Conservation (phyloP, 1,140 invertebrate species). For the Neomicropteryx cornuta region DNA sequence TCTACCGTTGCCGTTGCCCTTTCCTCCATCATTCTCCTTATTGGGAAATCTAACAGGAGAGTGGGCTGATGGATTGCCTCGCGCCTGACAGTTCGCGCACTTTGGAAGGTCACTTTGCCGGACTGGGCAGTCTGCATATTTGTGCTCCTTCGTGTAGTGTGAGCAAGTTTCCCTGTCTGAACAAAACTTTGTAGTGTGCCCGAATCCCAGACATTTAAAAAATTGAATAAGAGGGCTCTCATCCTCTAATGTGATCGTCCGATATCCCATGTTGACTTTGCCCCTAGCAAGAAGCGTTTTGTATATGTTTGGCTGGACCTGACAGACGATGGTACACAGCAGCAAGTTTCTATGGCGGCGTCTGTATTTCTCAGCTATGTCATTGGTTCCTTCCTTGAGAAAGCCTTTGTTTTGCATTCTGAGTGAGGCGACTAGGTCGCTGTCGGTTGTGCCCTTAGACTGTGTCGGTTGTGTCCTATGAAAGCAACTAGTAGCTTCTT, state of each 20-base stretch:
- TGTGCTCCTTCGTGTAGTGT: conserved; percentile 9
- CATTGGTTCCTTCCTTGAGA: conserved; percentile 2
- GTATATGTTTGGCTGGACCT: conserved; percentile 12
- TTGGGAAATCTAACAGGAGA: conserved; percentile 10
- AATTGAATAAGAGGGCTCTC: conserved; percentile 15
- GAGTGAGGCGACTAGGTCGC: conserved; percentile 7
- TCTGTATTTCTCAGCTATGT: conserved; percentile 10
- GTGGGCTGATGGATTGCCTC: neutral
- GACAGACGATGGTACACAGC: conserved; percentile 14
- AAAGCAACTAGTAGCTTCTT: neutral
- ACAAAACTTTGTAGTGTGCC: conserved; percentile 10
- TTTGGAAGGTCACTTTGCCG: neutral
- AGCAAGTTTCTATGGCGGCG: conserved; percentile 14
- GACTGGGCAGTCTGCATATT: conserved; percentile 5
- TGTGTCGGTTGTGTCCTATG: no score
- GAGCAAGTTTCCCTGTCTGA: conserved; percentile 8
- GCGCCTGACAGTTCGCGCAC: conserved; percentile 9
- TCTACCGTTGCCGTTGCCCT: conserved; percentile 12
- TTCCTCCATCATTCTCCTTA: conserved; percentile 12
- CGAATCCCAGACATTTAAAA: conserved; percentile 13
- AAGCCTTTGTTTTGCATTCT: conserved; percentile 13
- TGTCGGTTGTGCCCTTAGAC: conserved; percentile 3
- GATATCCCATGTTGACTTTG: conserved; percentile 11
- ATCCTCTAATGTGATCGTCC: conserved; percentile 9
- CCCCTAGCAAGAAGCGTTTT: conserved; percentile 9